Base-by-base conservation (phyloP, 2,113 vertebrate species). In the Chauna torquata region DNA sequence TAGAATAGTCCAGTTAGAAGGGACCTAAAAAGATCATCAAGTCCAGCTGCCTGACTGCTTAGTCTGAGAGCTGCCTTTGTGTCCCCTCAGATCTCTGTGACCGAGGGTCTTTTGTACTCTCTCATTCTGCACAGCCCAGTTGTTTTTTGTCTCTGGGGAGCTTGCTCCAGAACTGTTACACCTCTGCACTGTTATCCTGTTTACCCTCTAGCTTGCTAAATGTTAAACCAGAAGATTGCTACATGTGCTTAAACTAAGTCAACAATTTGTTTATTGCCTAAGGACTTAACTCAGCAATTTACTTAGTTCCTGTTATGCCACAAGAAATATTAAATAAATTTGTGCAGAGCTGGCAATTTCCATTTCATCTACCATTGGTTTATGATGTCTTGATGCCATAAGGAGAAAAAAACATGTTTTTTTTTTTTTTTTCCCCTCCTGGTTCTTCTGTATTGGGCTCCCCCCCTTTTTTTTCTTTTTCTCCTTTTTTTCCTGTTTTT, bases 401-500 rank as follows among this genome's bases (percentile, higher is more conserved):
- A 44, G 24, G 12, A 75, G 9, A 47, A 68, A 69, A 68, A 85
- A 65, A 24, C 23, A 17, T 38, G 0, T 6, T 11, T 44, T 25
- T 50, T 36, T 40, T 45, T 11, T 15, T 20, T 25, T n/a, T 24
- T 12, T 64, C 8, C 12, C 25, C 49, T 16, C 25, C 49, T 50
- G 49, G 24, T 50, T 50, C 49, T 50, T 50, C 23, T 50, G 49
- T 25, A 50, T 24, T 10, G 30, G 32, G 55, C 14, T 4, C 8
- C 15, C 15, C 13, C 30, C 25, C 15, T 30, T 16, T 5, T 6
- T 17, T 4, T 1, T 30, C 16, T 28, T 11, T 2, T 10, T 12
- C 5, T 6, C 4, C 1, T 17, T 40, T 52, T 3, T 50, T 24
- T 2, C 3, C 4, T 32, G 6, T 32, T 11, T 3, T 19, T 23